A percentile compares a stretch with the other conserved stretches of the same genome.
phyloP scores from a whole-genome alignment of 2,113 vertebrate genomes.

The Proteles cristata region DNA sequence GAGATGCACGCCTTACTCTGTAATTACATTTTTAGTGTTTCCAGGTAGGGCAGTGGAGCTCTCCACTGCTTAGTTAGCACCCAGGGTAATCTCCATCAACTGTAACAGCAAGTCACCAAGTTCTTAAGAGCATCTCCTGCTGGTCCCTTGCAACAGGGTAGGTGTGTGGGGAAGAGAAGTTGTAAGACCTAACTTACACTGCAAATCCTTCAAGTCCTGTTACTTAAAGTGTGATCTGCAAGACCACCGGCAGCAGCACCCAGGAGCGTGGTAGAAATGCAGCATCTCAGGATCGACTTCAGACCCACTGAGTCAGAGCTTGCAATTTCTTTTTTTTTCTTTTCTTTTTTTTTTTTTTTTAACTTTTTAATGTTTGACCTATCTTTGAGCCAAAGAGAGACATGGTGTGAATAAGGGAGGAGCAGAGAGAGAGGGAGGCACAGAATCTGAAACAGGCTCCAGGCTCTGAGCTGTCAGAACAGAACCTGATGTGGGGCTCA shows the following conservation, averaged over 20 bases:
- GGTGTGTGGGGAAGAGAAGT: background rate
- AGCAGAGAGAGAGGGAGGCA: no score
- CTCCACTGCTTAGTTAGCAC: background rate
- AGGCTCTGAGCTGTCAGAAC: no score
- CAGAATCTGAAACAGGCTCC: no score
- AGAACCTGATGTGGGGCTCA: no score
- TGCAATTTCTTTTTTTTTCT: background rate
- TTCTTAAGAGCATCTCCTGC: background rate
- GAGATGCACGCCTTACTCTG: background rate
- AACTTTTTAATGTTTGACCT: no score
- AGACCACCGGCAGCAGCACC: no score
- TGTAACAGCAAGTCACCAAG: background rate
- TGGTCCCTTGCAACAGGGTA: background rate
- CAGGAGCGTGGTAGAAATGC: background rate
- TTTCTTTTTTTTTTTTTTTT: no score
- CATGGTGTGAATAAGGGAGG: no score
- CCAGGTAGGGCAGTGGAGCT: background rate
- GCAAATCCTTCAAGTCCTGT: background rate
- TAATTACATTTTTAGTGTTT: background rate
- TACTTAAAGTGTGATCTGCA: background rate
- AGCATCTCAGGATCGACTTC: background rate
- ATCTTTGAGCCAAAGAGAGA: no score
- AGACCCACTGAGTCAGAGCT: background rate
- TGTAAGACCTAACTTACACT: background rate
- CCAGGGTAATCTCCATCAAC: background rate